Percentiles rank a stretch among this genome's conserved stretches.
Conservation (phyloP, 2,888 invertebrate genomes). For the Synanthedon formicaeformis region DNA sequence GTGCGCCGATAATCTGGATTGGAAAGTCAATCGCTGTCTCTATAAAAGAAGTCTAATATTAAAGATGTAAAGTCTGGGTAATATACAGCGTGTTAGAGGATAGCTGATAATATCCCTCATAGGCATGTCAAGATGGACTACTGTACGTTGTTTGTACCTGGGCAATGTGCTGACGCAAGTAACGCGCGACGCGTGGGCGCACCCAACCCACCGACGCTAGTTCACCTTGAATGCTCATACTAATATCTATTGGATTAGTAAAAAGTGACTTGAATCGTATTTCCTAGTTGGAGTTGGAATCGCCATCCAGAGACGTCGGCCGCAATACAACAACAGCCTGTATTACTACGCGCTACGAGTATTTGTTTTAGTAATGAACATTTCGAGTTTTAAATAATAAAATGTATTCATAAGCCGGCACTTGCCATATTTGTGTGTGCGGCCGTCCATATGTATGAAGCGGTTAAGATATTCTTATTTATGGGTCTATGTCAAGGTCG, state of each 20-base stretch:
- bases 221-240: slow-evolving; percentile 46
- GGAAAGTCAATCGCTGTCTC: no score
- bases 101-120: no score
- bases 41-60: no score
- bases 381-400: slow-evolving; percentile 69
- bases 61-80: no score
- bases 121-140: no score
- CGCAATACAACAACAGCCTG: slow-evolving; percentile 33
- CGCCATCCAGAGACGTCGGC: not conserved
- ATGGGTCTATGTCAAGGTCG: slow-evolving; percentile 69
- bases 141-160: no score
- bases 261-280: slow-evolving; percentile 25
- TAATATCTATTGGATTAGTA: slow-evolving; percentile 14
- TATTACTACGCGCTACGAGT: slow-evolving; percentile 64
- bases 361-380: slow-evolving; percentile 72
- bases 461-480: slow-evolving; percentile 69
- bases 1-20: no score
- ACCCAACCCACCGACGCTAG: slow-evolving; percentile 20
- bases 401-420: slow-evolving; percentile 69
- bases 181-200: slow-evolving; percentile 52
- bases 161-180: slow-evolving; percentile 17
- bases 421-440: slow-evolving; percentile 68
- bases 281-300: slow-evolving; percentile 1
- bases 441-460: slow-evolving; percentile 65
- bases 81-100: no score